phyloP scores from a whole-genome alignment of 2,888 invertebrate species.

The Agrotis segetum region DNA sequence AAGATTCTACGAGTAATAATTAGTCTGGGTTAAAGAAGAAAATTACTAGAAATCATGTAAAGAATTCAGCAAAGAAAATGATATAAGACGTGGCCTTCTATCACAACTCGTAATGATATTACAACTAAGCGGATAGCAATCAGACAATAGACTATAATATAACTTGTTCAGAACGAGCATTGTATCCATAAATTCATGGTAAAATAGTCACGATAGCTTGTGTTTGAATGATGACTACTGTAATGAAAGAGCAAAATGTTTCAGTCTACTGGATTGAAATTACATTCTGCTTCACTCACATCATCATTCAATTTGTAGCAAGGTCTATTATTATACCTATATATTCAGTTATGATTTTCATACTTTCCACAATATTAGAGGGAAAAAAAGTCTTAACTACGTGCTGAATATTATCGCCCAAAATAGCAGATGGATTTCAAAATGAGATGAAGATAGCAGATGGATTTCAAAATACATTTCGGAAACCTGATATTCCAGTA shows the following conservation, averaged over 20 bases:
- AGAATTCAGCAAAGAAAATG: not conserved
- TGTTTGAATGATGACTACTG: slow-evolving; percentile 23
- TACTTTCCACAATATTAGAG: too few species aligned
- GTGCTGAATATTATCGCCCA: not conserved
- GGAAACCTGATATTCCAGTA: slow-evolving; percentile 8
- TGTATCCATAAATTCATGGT: slow-evolving; percentile 24
- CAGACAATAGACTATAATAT: slow-evolving; percentile 13
- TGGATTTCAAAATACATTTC: not conserved
- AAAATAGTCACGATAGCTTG: slow-evolving; percentile 27
- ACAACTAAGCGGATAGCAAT: not conserved
- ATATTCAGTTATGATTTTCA: not conserved
- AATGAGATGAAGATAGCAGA: not conserved
- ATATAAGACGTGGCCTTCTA: not conserved
- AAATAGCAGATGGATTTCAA: not conserved
- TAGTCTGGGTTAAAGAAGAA: not conserved
- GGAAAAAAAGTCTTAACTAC: not conserved
- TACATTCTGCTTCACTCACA: not conserved
- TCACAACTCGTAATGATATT: slow-evolving; percentile 6
- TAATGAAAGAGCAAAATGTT: slow-evolving; percentile 25
- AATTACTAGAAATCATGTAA: not conserved
- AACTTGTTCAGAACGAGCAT: not conserved
- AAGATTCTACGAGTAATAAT: not conserved
- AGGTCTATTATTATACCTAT: too few species aligned
- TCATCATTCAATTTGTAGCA: not conserved
- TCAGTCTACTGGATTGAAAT: slow-evolving; percentile 11